Base-by-base conservation (phyloP, 2,888 invertebrate genomes). In the Agrotis exclamationis region DNA sequence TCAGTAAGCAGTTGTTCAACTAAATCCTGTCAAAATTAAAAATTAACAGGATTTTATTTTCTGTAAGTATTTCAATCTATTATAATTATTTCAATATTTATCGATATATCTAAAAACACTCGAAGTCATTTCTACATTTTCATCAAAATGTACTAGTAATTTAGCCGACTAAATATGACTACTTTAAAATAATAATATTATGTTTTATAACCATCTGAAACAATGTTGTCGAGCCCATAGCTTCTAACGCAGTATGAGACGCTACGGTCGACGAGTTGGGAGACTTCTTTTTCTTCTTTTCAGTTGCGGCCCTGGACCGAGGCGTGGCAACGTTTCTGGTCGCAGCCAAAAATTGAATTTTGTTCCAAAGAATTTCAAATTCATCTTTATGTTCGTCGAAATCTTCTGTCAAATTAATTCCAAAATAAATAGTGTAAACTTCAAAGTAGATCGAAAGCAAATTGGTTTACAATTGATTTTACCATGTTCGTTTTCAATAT, bases 271-370 rank as follows among this genome's bases (percentile, higher is more conserved):
- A 93, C 13, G 93, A 89, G 28, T 82, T 84, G 0, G 92, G 86
- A 11, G 90, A 87, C 71, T 76, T 92, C 84, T 93, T 94, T 80
- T 93, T 94, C 82, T 93, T 95, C 79, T 93, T 95, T 2, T 94
- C 95, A 74, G 90, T 89, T 9, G 83, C 85, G 6, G 83, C 85
- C 87, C 91, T 94, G 22, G 95, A 93, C n/a, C 93, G 90, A 20
- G 95, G 93, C 2, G 95, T 93, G 11, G 84, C 84, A 9, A 90
- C 75, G 73, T 88, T 92, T 85, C 88, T 95, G 57, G 86, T 89
- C 56, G 79, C 88, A 2, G 91, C 90, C 71, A 95, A 80, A 80
- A 82, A 90, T 63, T 91, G 85, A 39, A 95, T 88, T 84, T 95
- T 96, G 73, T 88, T 93, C 68, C 84, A 86, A 66, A 94, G 85